Conservation (phyloP, 1,140 invertebrate genomes). For the Halotydeus destructor region DNA sequence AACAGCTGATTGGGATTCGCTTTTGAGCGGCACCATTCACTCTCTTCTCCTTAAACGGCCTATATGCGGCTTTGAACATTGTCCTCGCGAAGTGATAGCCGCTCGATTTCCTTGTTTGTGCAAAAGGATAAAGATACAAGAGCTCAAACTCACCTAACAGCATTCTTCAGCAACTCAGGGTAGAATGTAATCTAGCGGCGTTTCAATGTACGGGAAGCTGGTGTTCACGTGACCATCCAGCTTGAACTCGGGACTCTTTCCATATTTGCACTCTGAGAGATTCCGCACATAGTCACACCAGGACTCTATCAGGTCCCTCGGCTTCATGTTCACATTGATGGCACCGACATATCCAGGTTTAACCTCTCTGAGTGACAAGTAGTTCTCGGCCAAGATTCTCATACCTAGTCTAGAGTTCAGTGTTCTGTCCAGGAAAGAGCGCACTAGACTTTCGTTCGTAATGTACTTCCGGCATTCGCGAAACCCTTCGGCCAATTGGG, state of each 20-base stretch:
- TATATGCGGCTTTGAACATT: too few relatives aligned
- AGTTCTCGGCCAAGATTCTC: slow-evolving; percentile 35
- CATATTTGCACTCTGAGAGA: slow-evolving; percentile 29
- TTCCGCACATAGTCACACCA: slow-evolving; percentile 33
- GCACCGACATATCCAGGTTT: slow-evolving; percentile 39
- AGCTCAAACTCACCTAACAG: slow-evolving; percentile 24
- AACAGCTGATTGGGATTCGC: too few relatives aligned
- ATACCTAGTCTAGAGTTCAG: slow-evolving; percentile 36
- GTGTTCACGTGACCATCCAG: slow-evolving; percentile 33
- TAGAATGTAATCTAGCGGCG: slow-evolving; percentile 36
- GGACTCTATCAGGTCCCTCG: slow-evolving; percentile 33
- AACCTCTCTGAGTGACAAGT: slow-evolving; percentile 30
- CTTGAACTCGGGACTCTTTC: slow-evolving; percentile 30
- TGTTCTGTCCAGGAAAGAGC: slow-evolving; percentile 18
- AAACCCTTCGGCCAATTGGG: slow-evolving; percentile 34
- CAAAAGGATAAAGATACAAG: slow-evolving; percentile 2
- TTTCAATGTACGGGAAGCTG: slow-evolving; percentile 34
- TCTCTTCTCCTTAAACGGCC: too few relatives aligned
- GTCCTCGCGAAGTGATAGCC: not conserved
- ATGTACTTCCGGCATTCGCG: slow-evolving; percentile 34
- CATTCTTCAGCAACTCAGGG: slow-evolving; percentile 40
- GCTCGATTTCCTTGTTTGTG: too few relatives aligned
- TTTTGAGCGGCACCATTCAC: too few relatives aligned
- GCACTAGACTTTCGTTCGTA: slow-evolving; percentile 20
- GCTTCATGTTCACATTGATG: slow-evolving; percentile 32